Evolutionary conservation across 2,797 vertebrate genomes (phyloP).

Genomic region (Muscicapa comitata): DNA sequence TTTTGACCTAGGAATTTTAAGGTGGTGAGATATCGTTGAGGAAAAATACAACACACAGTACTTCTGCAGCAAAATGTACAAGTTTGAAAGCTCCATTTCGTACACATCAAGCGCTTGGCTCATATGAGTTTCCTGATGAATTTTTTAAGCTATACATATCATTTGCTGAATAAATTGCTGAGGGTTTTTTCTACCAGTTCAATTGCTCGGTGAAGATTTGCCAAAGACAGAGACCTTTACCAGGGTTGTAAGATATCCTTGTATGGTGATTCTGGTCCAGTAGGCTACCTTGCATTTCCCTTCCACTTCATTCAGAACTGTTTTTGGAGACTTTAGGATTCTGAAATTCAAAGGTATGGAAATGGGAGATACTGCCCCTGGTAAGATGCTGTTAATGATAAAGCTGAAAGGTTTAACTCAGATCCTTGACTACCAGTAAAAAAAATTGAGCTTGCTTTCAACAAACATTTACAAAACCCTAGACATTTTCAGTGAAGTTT

Average conservation of each 20-base stretch:
- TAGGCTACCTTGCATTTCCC: background rate
- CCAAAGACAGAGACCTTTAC: background rate
- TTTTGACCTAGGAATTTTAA: background rate
- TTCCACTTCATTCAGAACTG: background rate
- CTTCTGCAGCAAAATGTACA: background rate
- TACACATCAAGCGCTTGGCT: background rate
- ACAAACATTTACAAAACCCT: background rate
- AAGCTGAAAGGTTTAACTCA: background rate
- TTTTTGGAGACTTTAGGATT: background rate
- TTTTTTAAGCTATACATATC: background rate
- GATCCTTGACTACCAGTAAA: background rate
- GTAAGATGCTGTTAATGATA: background rate
- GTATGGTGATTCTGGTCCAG: background rate
- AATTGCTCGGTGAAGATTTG: slow-evolving; percentile 27
- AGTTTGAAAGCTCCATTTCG: background rate
- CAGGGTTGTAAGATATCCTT: background rate
- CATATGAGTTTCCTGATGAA: slow-evolving; percentile 9
- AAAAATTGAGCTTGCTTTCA: background rate
- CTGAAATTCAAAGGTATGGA: background rate
- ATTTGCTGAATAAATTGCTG: slow-evolving; percentile 39
- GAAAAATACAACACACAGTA: background rate
- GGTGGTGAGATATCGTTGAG: background rate
- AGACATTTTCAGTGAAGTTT: background rate
- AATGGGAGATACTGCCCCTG: background rate
- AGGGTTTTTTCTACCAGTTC: background rate